These are phyloP conservation scores for Anguilla obscura DNA, from an alignment of 2,797 vertebrate genomes.

Conservation along the genomic window DNA sequence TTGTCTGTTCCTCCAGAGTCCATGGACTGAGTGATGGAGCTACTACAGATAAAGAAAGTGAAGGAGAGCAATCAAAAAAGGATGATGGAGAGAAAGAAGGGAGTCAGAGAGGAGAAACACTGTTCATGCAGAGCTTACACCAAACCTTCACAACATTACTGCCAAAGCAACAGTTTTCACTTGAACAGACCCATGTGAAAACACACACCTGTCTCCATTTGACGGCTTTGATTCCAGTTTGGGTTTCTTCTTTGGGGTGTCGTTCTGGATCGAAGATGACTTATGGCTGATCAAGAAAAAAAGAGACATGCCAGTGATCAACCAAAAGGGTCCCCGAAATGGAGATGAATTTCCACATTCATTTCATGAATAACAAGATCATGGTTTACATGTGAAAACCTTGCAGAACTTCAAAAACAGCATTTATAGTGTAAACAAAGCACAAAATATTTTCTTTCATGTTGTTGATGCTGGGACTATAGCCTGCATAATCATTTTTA, in stretches of 20 bases:
- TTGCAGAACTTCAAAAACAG: neutral
- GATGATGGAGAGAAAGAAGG: neutral
- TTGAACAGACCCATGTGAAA: neutral
- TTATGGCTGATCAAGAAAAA: conserved; percentile 88
- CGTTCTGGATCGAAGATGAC: conserved; percentile 98
- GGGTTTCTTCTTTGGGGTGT: conserved; percentile 99
- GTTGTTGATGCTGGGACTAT: no score
- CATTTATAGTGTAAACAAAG: no score
- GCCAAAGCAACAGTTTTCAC: neutral
- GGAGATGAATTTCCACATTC: neutral
- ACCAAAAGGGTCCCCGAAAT: neutral
- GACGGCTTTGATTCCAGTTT: conserved; percentile 99
- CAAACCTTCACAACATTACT: neutral
- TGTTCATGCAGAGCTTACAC: neutral
- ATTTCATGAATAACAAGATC: neutral
- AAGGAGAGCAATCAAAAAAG: neutral
- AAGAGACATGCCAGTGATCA: neutral
- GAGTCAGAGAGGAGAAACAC: neutral
- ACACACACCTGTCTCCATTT: conserved; percentile 91
- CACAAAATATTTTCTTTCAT: no score
- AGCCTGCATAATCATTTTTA: no score
- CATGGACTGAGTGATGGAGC: conserved; percentile 98
- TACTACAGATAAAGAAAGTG: conserved; percentile 69
- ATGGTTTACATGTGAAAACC: neutral
- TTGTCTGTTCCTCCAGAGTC: conserved; percentile 98